phyloP scores from a whole-genome alignment of 30 jellyfish, hydroid and myxozoan genomes.

The Turritopsis rubra region DNA sequence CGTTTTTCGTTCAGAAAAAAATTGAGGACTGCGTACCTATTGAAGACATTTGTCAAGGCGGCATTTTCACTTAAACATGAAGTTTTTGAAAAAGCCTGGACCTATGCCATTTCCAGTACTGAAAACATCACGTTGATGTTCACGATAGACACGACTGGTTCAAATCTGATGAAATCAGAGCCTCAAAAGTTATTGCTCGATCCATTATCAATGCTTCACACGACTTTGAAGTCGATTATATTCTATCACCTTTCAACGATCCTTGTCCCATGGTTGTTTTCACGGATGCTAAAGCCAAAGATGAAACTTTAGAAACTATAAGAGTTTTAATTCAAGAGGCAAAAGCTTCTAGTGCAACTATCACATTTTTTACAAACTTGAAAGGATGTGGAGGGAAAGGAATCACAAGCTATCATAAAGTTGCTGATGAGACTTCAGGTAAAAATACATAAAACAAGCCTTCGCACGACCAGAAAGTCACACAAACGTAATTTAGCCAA shows the following conservation, averaged over 20 bases:
- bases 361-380: slow-evolving; percentile 57
- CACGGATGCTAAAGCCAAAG: slow-evolving; percentile 94
- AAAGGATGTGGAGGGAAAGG: slow-evolving; percentile 59
- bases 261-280: slow-evolving; percentile 93
- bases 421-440: slow-evolving; percentile 73
- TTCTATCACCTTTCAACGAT: slow-evolving; percentile 70
- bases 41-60: slow-evolving; percentile 39
- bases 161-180: slow-evolving; percentile 74
- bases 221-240: slow-evolving; percentile 57
- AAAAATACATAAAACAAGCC: too few species aligned
- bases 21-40: slow-evolving; percentile 46
- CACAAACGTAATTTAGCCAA: too few species aligned
- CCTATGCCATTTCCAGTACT: slow-evolving; percentile 47
- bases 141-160: slow-evolving; percentile 79
- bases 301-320: slow-evolving; percentile 47
- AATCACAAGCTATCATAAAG: slow-evolving; percentile 49
- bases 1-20: slow-evolving; percentile 33
- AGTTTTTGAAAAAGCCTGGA: slow-evolving; percentile 44
- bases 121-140: slow-evolving; percentile 73
- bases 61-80: slow-evolving; percentile 42
- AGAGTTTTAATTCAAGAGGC: slow-evolving; percentile 46
- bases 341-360: slow-evolving; percentile 21
- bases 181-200: slow-evolving; percentile 76
- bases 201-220: slow-evolving; percentile 59
- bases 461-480: too few species aligned